phyloP scores from a whole-genome alignment of 1,140 invertebrate genomes.

The Dinothrombium tinctorium region DNA sequence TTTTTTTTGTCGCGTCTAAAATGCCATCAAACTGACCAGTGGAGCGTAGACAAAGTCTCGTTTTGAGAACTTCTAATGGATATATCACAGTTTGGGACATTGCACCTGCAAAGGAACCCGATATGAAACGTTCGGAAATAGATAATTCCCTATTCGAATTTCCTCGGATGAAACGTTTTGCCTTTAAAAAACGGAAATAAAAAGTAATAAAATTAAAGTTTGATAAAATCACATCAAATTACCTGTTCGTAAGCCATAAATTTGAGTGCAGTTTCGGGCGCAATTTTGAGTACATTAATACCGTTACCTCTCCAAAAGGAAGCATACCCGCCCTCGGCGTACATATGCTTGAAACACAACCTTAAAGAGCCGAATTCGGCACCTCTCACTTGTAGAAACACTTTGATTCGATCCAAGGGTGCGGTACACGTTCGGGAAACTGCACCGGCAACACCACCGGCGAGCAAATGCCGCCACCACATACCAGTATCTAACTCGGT shows the following conservation, averaged over 20 bases:
- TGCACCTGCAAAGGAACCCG: slow-evolving; percentile 80
- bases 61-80: slow-evolving; percentile 55
- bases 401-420: slow-evolving; percentile 88
- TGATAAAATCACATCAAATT: not conserved
- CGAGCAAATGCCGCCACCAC: slow-evolving; percentile 83
- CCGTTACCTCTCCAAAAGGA: slow-evolving; percentile 94
- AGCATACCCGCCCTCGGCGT: slow-evolving; percentile 59
- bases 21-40: slow-evolving; percentile 82
- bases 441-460: slow-evolving; percentile 83
- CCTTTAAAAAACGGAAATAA: slow-evolving; percentile 17
- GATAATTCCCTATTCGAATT: slow-evolving; percentile 40
- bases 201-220: not conserved
- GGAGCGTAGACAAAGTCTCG: slow-evolving; percentile 72
- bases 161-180: slow-evolving; percentile 57
- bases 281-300: slow-evolving; percentile 95
- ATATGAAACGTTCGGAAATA: slow-evolving; percentile 71
- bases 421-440: slow-evolving; percentile 90
- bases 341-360: slow-evolving; percentile 33
- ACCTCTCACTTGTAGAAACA: slow-evolving; percentile 66
- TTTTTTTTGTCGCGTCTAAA: slow-evolving; percentile 64
- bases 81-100: slow-evolving; percentile 54
- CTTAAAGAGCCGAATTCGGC: slow-evolving; percentile 19
- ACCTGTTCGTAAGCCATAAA: slow-evolving; percentile 82
- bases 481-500: too few species aligned
- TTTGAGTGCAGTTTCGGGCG: slow-evolving; percentile 88